phyloP scores from a whole-genome alignment of 2,888 invertebrate species.

The Mactromeris polynyma region DNA sequence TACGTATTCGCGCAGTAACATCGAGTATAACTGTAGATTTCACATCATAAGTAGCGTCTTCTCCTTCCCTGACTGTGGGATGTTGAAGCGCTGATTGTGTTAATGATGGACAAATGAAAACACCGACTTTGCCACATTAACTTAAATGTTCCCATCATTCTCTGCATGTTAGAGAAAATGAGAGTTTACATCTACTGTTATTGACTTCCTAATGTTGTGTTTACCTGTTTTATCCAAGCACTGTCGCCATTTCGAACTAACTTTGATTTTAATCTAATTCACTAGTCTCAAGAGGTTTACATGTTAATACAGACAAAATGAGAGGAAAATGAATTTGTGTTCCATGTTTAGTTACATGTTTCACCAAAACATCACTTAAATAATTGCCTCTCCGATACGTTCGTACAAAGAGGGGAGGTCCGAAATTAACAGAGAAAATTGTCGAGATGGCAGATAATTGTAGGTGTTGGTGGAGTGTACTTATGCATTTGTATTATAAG shows the following conservation, averaged over 20 bases:
- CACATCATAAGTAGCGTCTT: background rate
- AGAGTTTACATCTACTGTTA: constrained; percentile 38
- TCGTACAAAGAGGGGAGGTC: background rate
- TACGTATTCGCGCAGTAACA: no score
- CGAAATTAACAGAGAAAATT: background rate
- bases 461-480: no score
- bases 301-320: constrained; percentile 59
- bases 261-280: constrained; percentile 65
- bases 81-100: background rate
- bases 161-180: constrained; percentile 7
- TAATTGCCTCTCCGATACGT: constrained; percentile 42
- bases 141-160: background rate
- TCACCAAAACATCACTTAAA: constrained; percentile 67
- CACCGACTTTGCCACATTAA: background rate
- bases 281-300: constrained; percentile 66
- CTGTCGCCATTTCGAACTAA: constrained; percentile 45
- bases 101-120: background rate
- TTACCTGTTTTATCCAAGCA: constrained; percentile 33
- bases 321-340: constrained; percentile 65
- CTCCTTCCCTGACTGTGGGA: background rate
- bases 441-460: background rate
- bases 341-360: constrained; percentile 60
- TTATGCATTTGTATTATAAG: background rate
- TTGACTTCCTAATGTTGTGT: constrained; percentile 57
- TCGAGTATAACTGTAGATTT: no score